A percentile compares a stretch with the other conserved stretches of the same genome.
These are phyloP conservation scores for Abramis brama DNA, from an alignment of 2,113 vertebrate species.

Conservation along the genomic window DNA sequence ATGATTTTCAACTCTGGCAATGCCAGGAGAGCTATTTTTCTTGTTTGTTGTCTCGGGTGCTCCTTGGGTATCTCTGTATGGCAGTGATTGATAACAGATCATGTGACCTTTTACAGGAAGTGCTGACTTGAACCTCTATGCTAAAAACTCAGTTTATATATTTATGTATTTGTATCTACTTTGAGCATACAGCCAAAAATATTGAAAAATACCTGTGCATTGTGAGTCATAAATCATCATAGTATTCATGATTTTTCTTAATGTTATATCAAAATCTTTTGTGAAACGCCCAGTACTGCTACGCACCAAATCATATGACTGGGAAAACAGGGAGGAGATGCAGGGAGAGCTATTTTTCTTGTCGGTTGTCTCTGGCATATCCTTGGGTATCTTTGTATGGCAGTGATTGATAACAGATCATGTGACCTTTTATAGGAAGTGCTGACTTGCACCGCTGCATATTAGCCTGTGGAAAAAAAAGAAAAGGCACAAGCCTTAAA, in stretches of 20 bases:
- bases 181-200: background rate
- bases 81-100: too few species aligned
- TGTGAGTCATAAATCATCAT: background rate
- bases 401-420: slow-evolving; percentile 37
- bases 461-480: background rate
- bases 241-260: background rate
- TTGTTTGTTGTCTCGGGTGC: too few species aligned
- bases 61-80: too few species aligned
- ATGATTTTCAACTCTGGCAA: background rate
- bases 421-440: background rate
- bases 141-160: background rate
- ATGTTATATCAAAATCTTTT: background rate
- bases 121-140: too few species aligned
- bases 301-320: background rate
- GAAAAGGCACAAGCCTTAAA: background rate
- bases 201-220: background rate
- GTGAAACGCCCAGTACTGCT: background rate
- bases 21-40: too few species aligned
- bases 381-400: background rate
- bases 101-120: too few species aligned
- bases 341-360: background rate
- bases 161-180: background rate
- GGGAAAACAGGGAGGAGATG: background rate
- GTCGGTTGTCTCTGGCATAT: background rate
- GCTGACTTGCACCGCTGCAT: slow-evolving; percentile 16